Conservation (phyloP, 2,113 vertebrate species). For the Bucco capensis region DNA sequence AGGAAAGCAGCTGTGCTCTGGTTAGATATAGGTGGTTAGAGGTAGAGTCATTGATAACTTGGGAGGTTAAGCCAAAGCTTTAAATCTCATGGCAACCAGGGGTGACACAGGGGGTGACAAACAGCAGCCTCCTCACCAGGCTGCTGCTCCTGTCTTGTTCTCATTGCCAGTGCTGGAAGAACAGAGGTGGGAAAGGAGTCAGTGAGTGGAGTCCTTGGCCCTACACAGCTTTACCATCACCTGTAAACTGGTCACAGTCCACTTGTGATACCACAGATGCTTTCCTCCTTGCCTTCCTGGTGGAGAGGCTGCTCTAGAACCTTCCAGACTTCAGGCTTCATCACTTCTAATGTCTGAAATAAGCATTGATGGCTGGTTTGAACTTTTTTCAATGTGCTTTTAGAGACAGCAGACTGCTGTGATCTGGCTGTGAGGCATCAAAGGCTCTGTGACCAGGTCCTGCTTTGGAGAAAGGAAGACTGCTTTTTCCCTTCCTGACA, state of each 20-base stretch:
- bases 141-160: not conserved
- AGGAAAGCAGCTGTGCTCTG: not conserved
- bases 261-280: rapidly evolving
- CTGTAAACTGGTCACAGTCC: no score
- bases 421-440: not conserved
- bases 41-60: rapidly evolving
- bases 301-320: not conserved
- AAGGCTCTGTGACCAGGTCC: not conserved
- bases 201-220: not conserved
- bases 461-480: not conserved
- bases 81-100: not conserved
- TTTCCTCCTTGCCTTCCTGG: not conserved
- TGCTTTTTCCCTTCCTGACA: not conserved
- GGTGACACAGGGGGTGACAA: not conserved
- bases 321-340: not conserved
- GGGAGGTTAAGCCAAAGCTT: not conserved
- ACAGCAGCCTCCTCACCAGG: not conserved
- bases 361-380: not conserved
- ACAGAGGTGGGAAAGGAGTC: not conserved
- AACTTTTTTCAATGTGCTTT: not conserved
- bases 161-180: not conserved
- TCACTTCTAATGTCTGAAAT: not conserved
- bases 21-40: not conserved
- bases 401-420: not conserved
- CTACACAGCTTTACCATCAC: rapidly evolving